Percentiles rank a stretch among this genome's conserved stretches.
These are phyloP conservation scores for Xanthia togata DNA, from an alignment of 2,888 invertebrate genomes.

Conservation along the genomic window DNA sequence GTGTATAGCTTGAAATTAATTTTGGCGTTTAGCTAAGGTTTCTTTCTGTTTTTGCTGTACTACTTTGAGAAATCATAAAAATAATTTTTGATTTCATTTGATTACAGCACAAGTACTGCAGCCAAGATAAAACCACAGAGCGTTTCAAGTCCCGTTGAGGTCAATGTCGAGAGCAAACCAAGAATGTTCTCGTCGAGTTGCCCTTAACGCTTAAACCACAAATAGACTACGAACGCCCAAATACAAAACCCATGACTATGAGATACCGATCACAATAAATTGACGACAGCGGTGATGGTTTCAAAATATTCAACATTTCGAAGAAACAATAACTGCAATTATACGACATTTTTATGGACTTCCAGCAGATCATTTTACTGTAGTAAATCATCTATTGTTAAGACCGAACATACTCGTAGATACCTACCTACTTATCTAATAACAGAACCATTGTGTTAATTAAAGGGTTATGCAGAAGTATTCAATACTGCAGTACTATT, in stretches of 20 bases:
- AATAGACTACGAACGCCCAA: not conserved
- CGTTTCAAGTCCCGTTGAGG: not conserved
- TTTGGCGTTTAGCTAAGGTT: not conserved
- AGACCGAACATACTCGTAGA: constrained; percentile 1
- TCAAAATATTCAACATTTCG: constrained; percentile 48
- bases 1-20: not conserved
- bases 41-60: too few species aligned
- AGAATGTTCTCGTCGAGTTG: not conserved
- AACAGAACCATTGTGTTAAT: too few species aligned
- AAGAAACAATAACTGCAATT: constrained; percentile 32
- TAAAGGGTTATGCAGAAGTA: too few species aligned
- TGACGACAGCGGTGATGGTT: constrained; percentile 53
- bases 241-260: not conserved
- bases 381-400: not conserved
- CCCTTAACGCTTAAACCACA: not conserved
- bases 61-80: too few species aligned
- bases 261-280: constrained; percentile 3
- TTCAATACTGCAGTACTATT: too few species aligned
- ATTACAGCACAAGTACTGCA: too few species aligned
- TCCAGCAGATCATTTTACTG: not conserved
- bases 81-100: too few species aligned
- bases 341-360: not conserved
- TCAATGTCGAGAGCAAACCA: not conserved
- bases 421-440: not conserved
- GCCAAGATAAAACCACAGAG: not conserved